Evolutionary conservation across 2,113 vertebrate species (phyloP).

Genomic region (Sprattus sprattus): DNA sequence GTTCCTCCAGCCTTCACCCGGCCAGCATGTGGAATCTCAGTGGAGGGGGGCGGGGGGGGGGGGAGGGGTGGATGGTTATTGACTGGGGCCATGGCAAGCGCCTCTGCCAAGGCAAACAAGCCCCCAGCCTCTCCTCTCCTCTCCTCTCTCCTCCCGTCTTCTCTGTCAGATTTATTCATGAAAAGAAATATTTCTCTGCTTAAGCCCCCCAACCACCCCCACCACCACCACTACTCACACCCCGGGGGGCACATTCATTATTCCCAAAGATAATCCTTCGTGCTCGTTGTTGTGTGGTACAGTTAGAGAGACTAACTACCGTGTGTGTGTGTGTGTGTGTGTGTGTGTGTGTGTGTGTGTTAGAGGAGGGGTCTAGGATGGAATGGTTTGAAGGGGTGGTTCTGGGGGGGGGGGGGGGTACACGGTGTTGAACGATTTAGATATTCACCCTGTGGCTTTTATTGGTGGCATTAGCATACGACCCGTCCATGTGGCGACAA

Average conservation of each 20-base stretch:
- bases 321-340: conserved; percentile 7
- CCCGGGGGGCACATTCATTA: conserved; percentile 45
- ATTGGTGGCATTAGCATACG: background rate
- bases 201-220: background rate
- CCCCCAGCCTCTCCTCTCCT: conserved; percentile 29
- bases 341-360: conserved; percentile 1
- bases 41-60: background rate
- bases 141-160: background rate
- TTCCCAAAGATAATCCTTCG: conserved; percentile 41
- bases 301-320: conserved; percentile 9
- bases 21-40: conserved; percentile 23
- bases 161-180: conserved; percentile 46
- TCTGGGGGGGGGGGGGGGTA: background rate
- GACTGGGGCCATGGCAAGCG: conserved; percentile 31
- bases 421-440: conserved; percentile 6
- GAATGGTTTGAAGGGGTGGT: background rate
- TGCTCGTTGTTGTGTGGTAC: background rate
- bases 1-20: background rate
- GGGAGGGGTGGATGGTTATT: conserved; percentile 31
- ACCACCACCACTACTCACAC: background rate
- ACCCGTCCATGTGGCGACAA: background rate
- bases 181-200: conserved; percentile 41
- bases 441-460: conserved; percentile 18
- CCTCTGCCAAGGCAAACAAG: conserved; percentile 38
- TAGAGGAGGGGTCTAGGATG: background rate